Evolutionary conservation across 2,797 vertebrate species (phyloP), one percentile per base, ranked within the genome.

Genomic region (Acipenser oxyrinchus): DNA sequence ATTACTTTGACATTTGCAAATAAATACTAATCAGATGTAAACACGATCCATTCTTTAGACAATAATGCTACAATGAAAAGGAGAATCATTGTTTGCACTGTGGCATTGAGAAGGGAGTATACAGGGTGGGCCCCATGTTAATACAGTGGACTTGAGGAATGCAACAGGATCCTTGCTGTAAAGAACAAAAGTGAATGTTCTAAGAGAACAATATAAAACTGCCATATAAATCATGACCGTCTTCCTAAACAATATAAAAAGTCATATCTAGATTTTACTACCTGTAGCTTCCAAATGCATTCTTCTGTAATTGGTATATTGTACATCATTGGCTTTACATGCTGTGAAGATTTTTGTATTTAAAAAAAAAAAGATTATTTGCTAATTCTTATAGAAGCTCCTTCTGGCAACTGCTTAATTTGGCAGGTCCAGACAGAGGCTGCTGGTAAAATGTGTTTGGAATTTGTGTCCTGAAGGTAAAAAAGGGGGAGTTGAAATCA

Each of bases 401-500:
- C 78, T 79, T 80, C 71, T 86, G 88, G 88, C 88, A 84, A 79
- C 79, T 80, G 82, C 81, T 81, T 78, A 64, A 62, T 37, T 66
- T 70, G 86, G 81, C 92, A 93, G 91, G 92, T 87, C 92, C 65
- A 77, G 89, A 84, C 92, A 93, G 77, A 81, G 78, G 60, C 84
- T 70, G 58, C 70, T 73, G 84, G 84, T 81, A 84, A 86, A 88
- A 84, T 92, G 90, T 90, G 88, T 87, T 89, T 92, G 92, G 93
- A 94, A 94, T 94, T 92, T 66, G 79, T 93, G 90, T 93, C 91
- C 91, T 8, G 78, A 73, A 92, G 91, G 89, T 88, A 88, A 88
- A 87, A 87, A 83, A 82, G 78, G 23, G 23, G 83, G 79, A 81
- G 78, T 76, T 82, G 73, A 79, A 84, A 84, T 85, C 73, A 79